These are phyloP conservation scores for Globia sparganii DNA, from an alignment of 2,888 invertebrate species.

Conservation along the genomic window DNA sequence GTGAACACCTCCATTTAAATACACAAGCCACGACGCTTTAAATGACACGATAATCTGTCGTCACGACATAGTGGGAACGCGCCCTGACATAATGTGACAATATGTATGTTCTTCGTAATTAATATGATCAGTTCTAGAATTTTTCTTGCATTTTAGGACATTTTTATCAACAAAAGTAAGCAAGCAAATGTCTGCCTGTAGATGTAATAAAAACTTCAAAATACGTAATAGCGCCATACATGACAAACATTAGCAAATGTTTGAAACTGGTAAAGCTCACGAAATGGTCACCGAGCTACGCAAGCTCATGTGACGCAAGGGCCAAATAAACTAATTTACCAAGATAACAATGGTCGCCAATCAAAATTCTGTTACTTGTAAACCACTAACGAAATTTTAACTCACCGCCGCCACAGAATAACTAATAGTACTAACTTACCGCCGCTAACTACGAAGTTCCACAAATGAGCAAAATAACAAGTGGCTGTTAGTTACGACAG, in stretches of 20 bases:
- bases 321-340: constrained; percentile 65
- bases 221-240: background rate
- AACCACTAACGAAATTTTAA: constrained; percentile 72
- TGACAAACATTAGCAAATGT: background rate
- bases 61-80: too few species aligned
- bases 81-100: background rate
- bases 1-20: too few species aligned
- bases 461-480: constrained; percentile 49
- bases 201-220: background rate
- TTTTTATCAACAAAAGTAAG: background rate
- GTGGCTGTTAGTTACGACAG: constrained; percentile 26
- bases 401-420: constrained; percentile 49
- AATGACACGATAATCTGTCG: too few species aligned
- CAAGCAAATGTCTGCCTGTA: background rate
- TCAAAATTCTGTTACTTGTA: constrained; percentile 75
- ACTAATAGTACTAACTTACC: too few species aligned
- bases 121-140: background rate
- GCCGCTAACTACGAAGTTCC: constrained; percentile 31
- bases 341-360: constrained; percentile 73
- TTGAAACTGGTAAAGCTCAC: constrained; percentile 10
- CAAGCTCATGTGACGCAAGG: too few species aligned
- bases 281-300: constrained; percentile 33
- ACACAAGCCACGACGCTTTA: too few species aligned
- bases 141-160: background rate
- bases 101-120: background rate